A percentile compares a stretch with the other conserved stretches of the same genome.
These are phyloP conservation scores for Limenitis camilla DNA, from an alignment of 2,888 invertebrate species.

Conservation along the genomic window DNA sequence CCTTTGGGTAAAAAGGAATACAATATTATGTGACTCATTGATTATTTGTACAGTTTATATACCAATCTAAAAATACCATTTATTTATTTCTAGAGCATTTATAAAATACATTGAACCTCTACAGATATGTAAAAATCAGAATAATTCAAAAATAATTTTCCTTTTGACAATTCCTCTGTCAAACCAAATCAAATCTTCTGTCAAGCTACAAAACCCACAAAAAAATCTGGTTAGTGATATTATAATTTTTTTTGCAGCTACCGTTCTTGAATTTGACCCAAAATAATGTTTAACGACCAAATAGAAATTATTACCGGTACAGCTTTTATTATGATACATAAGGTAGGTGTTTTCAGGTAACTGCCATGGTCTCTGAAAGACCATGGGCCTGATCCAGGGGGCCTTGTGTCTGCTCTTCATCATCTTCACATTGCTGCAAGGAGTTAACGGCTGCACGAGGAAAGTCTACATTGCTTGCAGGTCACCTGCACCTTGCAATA, in stretches of 20 bases:
- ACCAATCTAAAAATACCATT: too few species aligned
- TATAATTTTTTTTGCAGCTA: background rate
- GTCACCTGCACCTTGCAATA: conserved; percentile 49
- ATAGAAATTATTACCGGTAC: background rate
- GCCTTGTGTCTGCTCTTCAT: conserved; percentile 35
- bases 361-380: conserved; percentile 35
- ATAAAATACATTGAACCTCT: background rate
- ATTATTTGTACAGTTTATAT: too few species aligned
- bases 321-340: background rate
- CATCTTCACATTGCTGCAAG: conserved; percentile 35
- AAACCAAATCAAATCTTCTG: conserved; percentile 35
- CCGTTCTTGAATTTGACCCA: background rate
- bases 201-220: conserved; percentile 26
- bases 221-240: conserved; percentile 34
- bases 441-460: conserved; percentile 43
- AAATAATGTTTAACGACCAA: background rate
- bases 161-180: conserved; percentile 27
- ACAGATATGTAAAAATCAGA: background rate
- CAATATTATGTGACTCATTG: too few species aligned
- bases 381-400: conserved; percentile 42
- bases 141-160: conserved; percentile 26
- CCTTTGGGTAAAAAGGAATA: too few species aligned
- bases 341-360: conserved; percentile 20
- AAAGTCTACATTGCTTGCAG: conserved; percentile 57
- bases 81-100: too few species aligned